These are phyloP conservation scores for Dascillus cervinus DNA, from an alignment of 2,888 invertebrate species.

Conservation along the genomic window DNA sequence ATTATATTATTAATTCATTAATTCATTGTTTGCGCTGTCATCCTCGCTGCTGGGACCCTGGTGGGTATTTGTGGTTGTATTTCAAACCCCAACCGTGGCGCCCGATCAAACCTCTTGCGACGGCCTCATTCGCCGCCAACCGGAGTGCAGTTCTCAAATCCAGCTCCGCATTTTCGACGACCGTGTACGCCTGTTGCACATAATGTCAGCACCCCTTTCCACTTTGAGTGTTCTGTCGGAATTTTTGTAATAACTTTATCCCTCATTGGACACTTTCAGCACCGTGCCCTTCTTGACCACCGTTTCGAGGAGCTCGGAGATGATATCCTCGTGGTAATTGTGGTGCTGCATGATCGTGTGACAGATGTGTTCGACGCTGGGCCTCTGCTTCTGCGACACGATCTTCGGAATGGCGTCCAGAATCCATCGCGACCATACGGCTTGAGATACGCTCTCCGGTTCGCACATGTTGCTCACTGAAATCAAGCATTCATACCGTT, in stretches of 20 bases:
- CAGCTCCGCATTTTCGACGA: constrained; percentile 65
- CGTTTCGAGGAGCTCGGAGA: constrained; percentile 76
- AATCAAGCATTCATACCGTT: constrained; percentile 16
- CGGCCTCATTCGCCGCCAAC: constrained; percentile 71
- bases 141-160: constrained; percentile 68
- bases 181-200: constrained; percentile 73
- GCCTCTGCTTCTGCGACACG: constrained; percentile 89
- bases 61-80: constrained; percentile 50
- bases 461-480: constrained; percentile 35
- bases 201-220: constrained; percentile 64
- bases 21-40: too few relatives aligned
- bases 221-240: constrained; percentile 59
- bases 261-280: constrained; percentile 85
- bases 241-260: constrained; percentile 87
- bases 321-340: constrained; percentile 80
- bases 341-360: constrained; percentile 88
- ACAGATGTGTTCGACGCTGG: constrained; percentile 87
- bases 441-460: constrained; percentile 43
- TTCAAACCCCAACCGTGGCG: constrained; percentile 74
- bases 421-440: constrained; percentile 81
- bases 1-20: too few relatives aligned
- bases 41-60: constrained; percentile 5
- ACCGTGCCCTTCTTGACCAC: constrained; percentile 81
- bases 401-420: constrained; percentile 90
- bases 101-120: constrained; percentile 64